These are phyloP conservation scores for Glossosoma conforme DNA, from an alignment of 1,140 invertebrate species.

Conservation along the genomic window DNA sequence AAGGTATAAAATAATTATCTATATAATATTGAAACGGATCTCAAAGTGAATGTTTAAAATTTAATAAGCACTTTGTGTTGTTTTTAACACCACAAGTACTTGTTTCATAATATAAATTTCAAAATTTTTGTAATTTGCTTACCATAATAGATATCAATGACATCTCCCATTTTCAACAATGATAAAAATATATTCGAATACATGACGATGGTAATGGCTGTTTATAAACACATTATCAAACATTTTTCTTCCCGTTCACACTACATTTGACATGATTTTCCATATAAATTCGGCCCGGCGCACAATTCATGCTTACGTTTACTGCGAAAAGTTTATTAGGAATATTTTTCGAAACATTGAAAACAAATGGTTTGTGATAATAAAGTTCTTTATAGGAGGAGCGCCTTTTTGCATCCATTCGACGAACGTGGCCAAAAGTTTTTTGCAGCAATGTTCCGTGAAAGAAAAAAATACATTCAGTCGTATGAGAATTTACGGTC, in stretches of 20 bases:
- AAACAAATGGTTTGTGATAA: constrained; percentile 24
- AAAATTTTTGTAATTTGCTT: too few relatives aligned
- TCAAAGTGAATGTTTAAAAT: too few relatives aligned
- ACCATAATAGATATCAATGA: too few relatives aligned
- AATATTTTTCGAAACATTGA: constrained; percentile 30
- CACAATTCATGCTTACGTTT: constrained; percentile 20
- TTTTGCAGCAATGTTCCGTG: neutral
- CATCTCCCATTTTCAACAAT: too few relatives aligned
- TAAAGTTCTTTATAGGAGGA: constrained; percentile 12
- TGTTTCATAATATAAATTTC: too few relatives aligned
- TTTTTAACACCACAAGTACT: too few relatives aligned
- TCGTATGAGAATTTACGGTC: too few relatives aligned
- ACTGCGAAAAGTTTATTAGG: constrained; percentile 30
- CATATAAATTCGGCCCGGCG: constrained; percentile 11
- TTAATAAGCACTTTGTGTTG: too few relatives aligned
- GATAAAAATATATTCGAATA: too few relatives aligned
- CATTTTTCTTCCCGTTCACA: constrained; percentile 28
- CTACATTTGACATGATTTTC: constrained; percentile 30
- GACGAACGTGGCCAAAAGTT: neutral
- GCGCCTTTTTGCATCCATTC: constrained; percentile 8
- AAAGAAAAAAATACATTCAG: neutral
- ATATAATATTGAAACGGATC: too few relatives aligned
- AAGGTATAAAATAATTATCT: too few relatives aligned
- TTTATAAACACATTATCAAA: constrained; percentile 30
- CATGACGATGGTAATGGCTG: constrained; percentile 28